phyloP scores from a whole-genome alignment of 2,113 vertebrate species.

The Lophius piscatorius region DNA sequence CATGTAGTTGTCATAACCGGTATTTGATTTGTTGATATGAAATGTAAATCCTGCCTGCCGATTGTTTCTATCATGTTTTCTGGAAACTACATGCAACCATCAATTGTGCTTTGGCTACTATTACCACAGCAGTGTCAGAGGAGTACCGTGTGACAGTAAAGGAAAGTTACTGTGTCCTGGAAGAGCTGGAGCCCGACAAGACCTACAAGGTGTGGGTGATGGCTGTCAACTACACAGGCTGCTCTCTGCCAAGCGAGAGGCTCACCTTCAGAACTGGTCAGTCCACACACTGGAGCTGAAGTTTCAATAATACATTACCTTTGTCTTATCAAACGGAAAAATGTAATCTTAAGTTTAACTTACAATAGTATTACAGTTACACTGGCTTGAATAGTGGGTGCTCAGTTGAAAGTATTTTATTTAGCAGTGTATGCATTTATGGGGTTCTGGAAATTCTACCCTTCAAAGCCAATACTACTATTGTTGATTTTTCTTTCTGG shows the following conservation, averaged over 20 bases:
- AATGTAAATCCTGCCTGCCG: too few relatives aligned
- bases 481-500: slow-evolving; percentile 5
- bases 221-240: slow-evolving; percentile 95
- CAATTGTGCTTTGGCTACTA: neutral
- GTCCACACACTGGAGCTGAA: slow-evolving; percentile 29
- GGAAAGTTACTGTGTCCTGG: slow-evolving; percentile 94
- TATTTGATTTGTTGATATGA: too few relatives aligned
- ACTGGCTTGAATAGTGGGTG: neutral
- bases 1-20: neutral
- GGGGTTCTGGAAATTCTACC: too few relatives aligned
- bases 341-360: neutral
- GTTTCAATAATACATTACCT: neutral
- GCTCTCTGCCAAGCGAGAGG: slow-evolving; percentile 93
- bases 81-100: neutral
- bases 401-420: neutral
- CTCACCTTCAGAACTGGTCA: slow-evolving; percentile 91
- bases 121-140: slow-evolving; percentile 85
- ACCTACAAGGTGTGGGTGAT: slow-evolving; percentile 96
- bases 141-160: slow-evolving; percentile 97
- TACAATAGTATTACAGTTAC: neutral
- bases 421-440: neutral
- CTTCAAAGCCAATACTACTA: neutral
- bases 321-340: neutral
- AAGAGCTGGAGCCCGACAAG: slow-evolving; percentile 92
- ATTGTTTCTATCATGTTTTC: neutral